Conservation (phyloP, 1,140 invertebrate species). For the Brachionus rotundiformis region DNA sequence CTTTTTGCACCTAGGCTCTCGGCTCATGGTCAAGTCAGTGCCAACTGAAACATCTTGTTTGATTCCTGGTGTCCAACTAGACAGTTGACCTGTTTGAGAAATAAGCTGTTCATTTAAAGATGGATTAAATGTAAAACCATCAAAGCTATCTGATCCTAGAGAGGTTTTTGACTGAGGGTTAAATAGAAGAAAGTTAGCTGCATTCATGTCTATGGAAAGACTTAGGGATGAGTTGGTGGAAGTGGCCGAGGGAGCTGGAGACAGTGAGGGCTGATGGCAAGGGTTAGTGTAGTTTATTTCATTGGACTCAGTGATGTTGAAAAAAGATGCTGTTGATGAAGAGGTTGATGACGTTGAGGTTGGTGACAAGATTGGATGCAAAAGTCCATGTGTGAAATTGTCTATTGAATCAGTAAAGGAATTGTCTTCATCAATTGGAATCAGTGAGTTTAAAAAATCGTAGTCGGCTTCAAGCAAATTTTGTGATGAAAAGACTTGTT, state of each 20-base stretch:
- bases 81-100: not conserved
- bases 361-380: not conserved
- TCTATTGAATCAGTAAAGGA: constrained; percentile 4
- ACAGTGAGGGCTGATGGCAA: not conserved
- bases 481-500: not conserved
- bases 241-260: constrained; percentile 10
- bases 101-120: not conserved
- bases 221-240: not conserved
- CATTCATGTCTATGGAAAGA: constrained; percentile 6
- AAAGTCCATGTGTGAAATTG: not conserved
- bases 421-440: constrained; percentile 7
- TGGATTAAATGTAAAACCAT: not conserved
- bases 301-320: not conserved
- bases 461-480: not conserved
- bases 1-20: constrained; percentile 23
- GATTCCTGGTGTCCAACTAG: not conserved
- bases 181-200: not conserved
- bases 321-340: constrained; percentile 21
- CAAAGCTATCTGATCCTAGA: constrained; percentile 4
- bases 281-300: not conserved
- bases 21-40: not conserved
- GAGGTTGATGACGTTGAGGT: not conserved
- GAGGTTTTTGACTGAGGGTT: not conserved
- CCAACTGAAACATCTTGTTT: constrained; percentile 32
- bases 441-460: not conserved